A percentile compares a stretch with the other conserved stretches of the same genome.
phyloP scores from a whole-genome alignment of 1,140 invertebrate genomes.

The silkworm (Bombyx mori) region DNA sequence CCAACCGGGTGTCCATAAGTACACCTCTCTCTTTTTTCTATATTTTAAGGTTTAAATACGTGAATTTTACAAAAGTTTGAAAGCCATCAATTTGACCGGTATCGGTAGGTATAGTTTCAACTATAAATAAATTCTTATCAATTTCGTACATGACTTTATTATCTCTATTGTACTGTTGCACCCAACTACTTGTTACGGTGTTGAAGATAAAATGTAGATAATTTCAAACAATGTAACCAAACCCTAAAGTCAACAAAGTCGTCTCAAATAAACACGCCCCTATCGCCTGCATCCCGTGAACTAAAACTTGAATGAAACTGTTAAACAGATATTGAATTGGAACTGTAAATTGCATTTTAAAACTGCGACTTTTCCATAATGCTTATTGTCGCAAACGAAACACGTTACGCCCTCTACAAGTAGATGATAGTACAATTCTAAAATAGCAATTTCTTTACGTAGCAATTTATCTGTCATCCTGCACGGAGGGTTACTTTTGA shows the following conservation, averaged over 20 bases:
- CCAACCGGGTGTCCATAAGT: no score
- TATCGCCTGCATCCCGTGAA: slow-evolving; percentile 23
- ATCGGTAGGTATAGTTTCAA: no score
- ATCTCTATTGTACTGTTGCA: no score
- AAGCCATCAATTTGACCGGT: no score
- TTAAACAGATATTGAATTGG: slow-evolving; percentile 62
- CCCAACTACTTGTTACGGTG: no score
- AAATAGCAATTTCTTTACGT: slow-evolving; percentile 19
- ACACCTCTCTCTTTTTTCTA: no score
- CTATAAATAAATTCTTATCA: no score
- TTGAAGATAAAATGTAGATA: no score
- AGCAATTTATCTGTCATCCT: slow-evolving; percentile 5
- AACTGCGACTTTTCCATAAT: slow-evolving; percentile 21
- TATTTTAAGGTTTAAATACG: no score
- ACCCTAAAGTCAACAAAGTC: not conserved
- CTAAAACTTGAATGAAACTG: slow-evolving; percentile 41
- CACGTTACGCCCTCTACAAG: slow-evolving; percentile 17
- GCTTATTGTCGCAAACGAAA: slow-evolving; percentile 14
- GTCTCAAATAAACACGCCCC: slow-evolving; percentile 20
- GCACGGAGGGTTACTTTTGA: slow-evolving; percentile 5
- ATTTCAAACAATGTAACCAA: no score
- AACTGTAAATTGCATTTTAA: slow-evolving; percentile 31
- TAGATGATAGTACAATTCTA: slow-evolving; percentile 15
- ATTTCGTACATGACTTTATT: no score
- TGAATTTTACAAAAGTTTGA: no score